Evolutionary conservation across 2,113 vertebrate genomes (phyloP).

Genomic region (Bos javanicus): DNA sequence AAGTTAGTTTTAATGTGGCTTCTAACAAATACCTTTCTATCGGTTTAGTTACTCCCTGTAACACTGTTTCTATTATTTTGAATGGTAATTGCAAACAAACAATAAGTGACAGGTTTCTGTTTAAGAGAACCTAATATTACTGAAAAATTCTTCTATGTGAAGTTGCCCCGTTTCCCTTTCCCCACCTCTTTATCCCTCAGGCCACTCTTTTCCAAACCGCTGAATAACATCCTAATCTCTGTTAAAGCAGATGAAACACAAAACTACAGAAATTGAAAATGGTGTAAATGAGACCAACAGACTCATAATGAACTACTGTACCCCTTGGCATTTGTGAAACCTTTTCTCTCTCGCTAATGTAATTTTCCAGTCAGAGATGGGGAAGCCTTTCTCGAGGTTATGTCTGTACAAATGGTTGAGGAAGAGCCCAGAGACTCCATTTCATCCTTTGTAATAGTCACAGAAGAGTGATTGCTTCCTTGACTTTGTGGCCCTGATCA

Average conservation of each 20-base stretch:
- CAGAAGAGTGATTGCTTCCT: slow-evolving; percentile 69
- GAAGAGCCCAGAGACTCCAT: slow-evolving; percentile 38
- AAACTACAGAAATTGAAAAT: not conserved
- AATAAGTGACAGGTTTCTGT: not conserved
- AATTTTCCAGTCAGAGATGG: slow-evolving; percentile 46
- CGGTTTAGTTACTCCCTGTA: not conserved
- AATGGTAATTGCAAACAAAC: not conserved
- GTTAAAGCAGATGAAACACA: not conserved
- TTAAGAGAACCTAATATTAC: not conserved
- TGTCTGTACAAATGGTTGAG: not conserved
- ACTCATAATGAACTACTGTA: not conserved
- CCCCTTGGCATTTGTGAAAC: not conserved
- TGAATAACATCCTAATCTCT: not conserved
- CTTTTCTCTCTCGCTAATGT: slow-evolving; percentile 35
- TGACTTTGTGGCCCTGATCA: slow-evolving; percentile 41
- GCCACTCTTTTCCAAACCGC: not conserved
- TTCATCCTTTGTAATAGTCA: slow-evolving; percentile 27
- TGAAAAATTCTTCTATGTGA: not conserved
- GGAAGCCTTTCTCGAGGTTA: slow-evolving; percentile 40
- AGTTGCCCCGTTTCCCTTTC: not conserved
- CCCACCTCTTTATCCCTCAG: not conserved
- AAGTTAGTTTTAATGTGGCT: not conserved
- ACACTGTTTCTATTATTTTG: not conserved
- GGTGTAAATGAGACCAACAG: slow-evolving; percentile 5
- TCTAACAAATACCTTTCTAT: slow-evolving; percentile 1